phyloP scores from a whole-genome alignment of 2,797 vertebrate genomes.

The Buphagus erythrorhynchus region DNA sequence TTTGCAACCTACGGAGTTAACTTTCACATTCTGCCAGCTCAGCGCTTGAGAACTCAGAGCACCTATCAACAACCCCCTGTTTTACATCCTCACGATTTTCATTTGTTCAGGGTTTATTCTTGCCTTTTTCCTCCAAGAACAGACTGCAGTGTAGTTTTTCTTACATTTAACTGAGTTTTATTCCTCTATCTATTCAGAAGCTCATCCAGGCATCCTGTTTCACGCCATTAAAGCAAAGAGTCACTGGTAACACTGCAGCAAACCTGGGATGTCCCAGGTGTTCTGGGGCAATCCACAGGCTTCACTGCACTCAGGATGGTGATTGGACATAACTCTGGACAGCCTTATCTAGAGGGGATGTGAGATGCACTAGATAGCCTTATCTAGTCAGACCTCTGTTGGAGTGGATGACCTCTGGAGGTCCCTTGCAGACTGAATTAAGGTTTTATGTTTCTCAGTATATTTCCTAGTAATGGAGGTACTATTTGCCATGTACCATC shows the following conservation, averaged over 20 bases:
- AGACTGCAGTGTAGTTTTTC: not conserved
- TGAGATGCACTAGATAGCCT: not conserved
- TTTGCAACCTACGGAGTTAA: not conserved
- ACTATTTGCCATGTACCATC: conserved; percentile 42
- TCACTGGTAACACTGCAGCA: not conserved
- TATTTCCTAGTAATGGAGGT: conserved; percentile 19
- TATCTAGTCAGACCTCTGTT: not conserved
- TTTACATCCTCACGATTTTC: not conserved
- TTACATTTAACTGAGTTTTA: not conserved
- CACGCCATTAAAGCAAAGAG: not conserved
- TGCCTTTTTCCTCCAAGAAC: not conserved
- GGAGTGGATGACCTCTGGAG: not conserved
- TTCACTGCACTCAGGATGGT: not conserved
- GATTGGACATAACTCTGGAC: not conserved
- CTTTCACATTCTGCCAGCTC: not conserved
- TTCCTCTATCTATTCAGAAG: not conserved
- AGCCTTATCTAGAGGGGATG: not conserved
- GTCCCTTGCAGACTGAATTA: not conserved
- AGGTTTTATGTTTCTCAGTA: not conserved
- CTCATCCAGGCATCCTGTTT: not conserved
- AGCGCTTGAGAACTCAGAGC: not conserved
- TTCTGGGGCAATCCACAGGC: not conserved
- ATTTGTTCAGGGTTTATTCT: not conserved
- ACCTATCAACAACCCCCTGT: not conserved
- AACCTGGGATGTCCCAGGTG: not conserved